A percentile compares a stretch with the other conserved stretches of the same genome.
phyloP scores from a whole-genome alignment of 2,797 vertebrate genomes.

The Schizopygopsis pylzovi region DNA sequence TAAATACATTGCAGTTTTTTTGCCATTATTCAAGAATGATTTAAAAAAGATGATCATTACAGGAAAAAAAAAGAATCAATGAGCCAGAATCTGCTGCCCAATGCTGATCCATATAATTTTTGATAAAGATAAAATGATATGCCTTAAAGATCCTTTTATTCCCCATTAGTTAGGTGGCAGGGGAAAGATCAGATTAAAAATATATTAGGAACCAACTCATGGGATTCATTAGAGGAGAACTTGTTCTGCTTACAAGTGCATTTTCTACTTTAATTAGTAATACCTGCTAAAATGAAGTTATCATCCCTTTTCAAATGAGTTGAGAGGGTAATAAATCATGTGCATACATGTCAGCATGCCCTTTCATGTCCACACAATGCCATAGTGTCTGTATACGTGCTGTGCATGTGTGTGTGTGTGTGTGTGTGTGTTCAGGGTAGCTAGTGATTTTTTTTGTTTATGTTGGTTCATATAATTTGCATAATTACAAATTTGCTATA shows the following conservation, averaged over 20 bases:
- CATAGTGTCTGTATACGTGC: not conserved
- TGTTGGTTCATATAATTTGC: conserved; percentile 62
- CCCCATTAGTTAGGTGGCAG: conserved; percentile 48
- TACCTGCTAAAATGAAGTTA: conserved; percentile 39
- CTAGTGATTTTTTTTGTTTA: conserved; percentile 15
- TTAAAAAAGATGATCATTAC: not conserved
- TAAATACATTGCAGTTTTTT: not conserved
- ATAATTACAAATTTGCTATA: conserved; percentile 61
- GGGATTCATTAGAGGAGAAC: conserved; percentile 53
- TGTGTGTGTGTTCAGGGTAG: not conserved
- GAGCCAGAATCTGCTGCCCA: not conserved
- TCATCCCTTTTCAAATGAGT: conserved; percentile 18
- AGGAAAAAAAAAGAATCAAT: not conserved
- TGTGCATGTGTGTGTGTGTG: not conserved
- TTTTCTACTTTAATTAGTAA: conserved; percentile 53
- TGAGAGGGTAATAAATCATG: conserved; percentile 20
- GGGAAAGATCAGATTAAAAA: conserved; percentile 57
- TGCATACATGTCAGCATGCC: conserved; percentile 6
- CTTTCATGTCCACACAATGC: not conserved
- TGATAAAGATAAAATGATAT: conserved; percentile 35
- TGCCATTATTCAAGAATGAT: conserved; percentile 9
- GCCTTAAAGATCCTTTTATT: conserved; percentile 32
- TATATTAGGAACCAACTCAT: conserved; percentile 41
- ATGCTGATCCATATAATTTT: conserved; percentile 50
- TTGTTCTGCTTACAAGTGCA: conserved; percentile 52